Base-by-base conservation (phyloP, 53 echinoderm and acorn worm species). In the Stichopus horrens region DNA sequence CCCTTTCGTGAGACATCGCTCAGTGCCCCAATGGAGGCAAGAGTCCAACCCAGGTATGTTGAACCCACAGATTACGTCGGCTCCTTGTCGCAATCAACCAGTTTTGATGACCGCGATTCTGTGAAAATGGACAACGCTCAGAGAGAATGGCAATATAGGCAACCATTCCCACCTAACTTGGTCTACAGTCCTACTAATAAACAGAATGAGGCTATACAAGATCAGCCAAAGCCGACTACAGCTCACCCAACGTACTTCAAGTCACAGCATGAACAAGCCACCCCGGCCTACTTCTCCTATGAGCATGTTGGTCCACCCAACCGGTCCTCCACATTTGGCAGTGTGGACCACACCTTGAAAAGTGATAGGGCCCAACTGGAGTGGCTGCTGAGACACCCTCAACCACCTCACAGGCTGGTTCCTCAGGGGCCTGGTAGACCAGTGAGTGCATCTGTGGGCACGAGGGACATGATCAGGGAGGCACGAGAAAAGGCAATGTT, bases 401-500 rank as follows among this genome's bases (percentile, higher is more conserved):
- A 93, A 51, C 92, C 92, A 10, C 91, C 88, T 6, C 89, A 94
- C 9, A 86, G 53, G 22, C 68, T 75, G 5, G 88, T 67, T 53
- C 52, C 68, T 21, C 89, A 88, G 63, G 77, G 86, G 55, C 90
- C 90, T 10, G 88, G 60, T 55, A 57, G 74, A 21, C 90, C 93
- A 20, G 87, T 89, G 19, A 75, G 86, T 73, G 86, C 87, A 5
- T 75, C 75, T 21, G 51, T 94, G 51, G 94, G 92, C 10, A 99
- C 91, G 23, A 89, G 93, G 57, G 99, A 99, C 88, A 88, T 93
- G 92, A 93, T 93, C 7, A 80, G 93, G 60, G 99, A 99, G 82
- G 93, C 93, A 0, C 94, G 91, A 75, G 93, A 99, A 85, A 93
- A 86, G 68, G 88, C 90, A 21, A 94, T 91, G 87, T 58, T 99